Evolutionary conservation across 1,140 invertebrate species (phyloP).

Genomic region (Drosophila kurseongensis): DNA sequence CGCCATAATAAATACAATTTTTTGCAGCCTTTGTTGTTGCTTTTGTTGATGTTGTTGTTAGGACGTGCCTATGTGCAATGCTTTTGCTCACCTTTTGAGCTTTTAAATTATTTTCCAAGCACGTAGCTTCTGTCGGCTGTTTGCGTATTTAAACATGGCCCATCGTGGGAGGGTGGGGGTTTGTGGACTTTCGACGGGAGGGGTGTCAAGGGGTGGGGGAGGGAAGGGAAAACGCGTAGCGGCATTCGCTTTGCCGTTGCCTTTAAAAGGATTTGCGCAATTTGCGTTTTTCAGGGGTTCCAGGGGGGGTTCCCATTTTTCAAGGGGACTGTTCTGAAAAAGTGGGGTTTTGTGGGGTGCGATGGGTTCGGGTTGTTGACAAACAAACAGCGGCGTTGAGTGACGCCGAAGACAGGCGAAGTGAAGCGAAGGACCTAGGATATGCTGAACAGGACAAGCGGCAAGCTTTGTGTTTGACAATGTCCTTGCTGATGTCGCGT

Average conservation of each 20-base stretch:
- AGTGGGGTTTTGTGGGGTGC: constrained; percentile 21
- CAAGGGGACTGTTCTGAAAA: background rate
- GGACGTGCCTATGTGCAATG: constrained; percentile 80
- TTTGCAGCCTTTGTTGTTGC: constrained; percentile 33
- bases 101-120: constrained; percentile 84
- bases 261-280: constrained; percentile 81
- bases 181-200: background rate
- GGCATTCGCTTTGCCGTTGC: constrained; percentile 58
- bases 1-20: constrained; percentile 33
- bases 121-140: constrained; percentile 80
- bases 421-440: constrained; percentile 56
- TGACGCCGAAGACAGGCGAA: constrained; percentile 72
- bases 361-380: constrained; percentile 66
- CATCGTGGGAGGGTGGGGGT: constrained; percentile 6
- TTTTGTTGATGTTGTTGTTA: constrained; percentile 46
- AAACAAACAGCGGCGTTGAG: constrained; percentile 77
- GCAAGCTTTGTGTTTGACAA: constrained; percentile 77
- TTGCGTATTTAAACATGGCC: constrained; percentile 81
- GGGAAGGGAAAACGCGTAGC: constrained; percentile 52
- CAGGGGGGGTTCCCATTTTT: constrained; percentile 5
- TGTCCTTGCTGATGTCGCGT: constrained; percentile 76
- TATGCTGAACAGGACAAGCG: constrained; percentile 36
- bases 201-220: constrained; percentile 6
- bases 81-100: constrained; percentile 83
- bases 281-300: constrained; percentile 56